Percentiles rank a stretch among this genome's conserved stretches.
These are phyloP conservation scores for Whitmania pigra DNA, from an alignment of 1,140 invertebrate species.

Conservation along the genomic window DNA sequence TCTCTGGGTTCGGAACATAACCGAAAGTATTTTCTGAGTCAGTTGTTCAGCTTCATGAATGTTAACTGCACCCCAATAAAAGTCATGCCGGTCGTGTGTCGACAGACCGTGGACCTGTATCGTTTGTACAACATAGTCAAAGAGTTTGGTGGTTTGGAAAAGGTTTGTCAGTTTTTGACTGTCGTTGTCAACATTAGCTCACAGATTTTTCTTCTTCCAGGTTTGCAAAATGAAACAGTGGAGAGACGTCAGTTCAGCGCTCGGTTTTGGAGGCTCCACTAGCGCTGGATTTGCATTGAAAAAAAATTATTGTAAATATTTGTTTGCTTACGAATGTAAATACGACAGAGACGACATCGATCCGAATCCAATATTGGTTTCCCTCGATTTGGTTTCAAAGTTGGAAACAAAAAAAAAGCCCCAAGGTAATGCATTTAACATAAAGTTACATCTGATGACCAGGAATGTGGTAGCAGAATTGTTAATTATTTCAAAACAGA, in stretches of 20 bases:
- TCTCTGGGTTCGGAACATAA: conserved; percentile 93
- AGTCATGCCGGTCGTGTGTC: conserved; percentile 84
- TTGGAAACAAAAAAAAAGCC: conserved; percentile 7
- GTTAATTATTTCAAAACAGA: not conserved
- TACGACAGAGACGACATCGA: conserved; percentile 16
- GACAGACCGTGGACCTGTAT: conserved; percentile 93
- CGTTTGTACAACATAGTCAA: conserved; percentile 83
- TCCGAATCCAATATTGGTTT: conserved; percentile 10
- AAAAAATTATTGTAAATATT: conserved; percentile 9
- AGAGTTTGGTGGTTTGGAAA: conserved; percentile 89
- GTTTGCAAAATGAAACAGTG: conserved; percentile 14
- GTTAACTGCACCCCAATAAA: conserved; percentile 63
- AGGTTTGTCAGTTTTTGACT: conserved; percentile 51
- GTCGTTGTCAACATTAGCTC: not conserved
- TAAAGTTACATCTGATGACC: too few species aligned
- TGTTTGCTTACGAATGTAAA: conserved; percentile 18
- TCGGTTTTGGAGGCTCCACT: conserved; percentile 15
- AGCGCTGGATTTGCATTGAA: conserved; percentile 19
- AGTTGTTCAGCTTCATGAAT: conserved; percentile 81
- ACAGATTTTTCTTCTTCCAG: not conserved
- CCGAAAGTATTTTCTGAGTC: conserved; percentile 74
- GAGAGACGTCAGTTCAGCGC: conserved; percentile 10
- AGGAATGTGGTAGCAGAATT: too few species aligned
- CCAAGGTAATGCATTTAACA: not conserved
- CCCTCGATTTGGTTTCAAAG: conserved; percentile 5